Base-by-base conservation (phyloP, 2,797 vertebrate genomes). In the Lemur catta region DNA sequence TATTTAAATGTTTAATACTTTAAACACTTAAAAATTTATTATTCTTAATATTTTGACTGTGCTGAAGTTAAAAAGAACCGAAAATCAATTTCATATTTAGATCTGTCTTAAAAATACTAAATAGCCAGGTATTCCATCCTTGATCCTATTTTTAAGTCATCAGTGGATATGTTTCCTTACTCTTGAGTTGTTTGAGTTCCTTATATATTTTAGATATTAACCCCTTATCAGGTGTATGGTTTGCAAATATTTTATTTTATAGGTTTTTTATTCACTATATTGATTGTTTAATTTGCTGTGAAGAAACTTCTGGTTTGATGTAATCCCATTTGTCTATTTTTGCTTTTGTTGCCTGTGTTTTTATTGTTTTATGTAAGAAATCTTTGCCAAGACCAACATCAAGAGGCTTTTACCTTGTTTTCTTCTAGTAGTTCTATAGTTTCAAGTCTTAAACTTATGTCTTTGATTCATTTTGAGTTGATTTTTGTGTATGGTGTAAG, bases 11-110 rank as follows among this genome's bases (percentile, higher is more conserved):
- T 72, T 71, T 86, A 72, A 22, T 74, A 41, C 94, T 87, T 71
- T 22, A 72, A 92, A 33, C 81, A 52, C 72, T 93, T 87, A 67
- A 59, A 79, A 93, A 26, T 59, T 61, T 94, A 67, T 65, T 82
- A 82, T 52, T 87, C 96, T 96, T 87, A 92, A 52, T 84, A 61
- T 93, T 92, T 50, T 52, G 3, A 48, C 18, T 94, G 8, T 93
- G 50, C 41, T 41, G 6, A 96, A 85, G 55, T 67, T 67, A 76
- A 92, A 90, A 69, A 85, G n/a, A 90, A 65, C 9, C 35, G 24
- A 63, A 89, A 79, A 65, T 86, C 13, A 59, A 71, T 67, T 89
- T 92, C 43, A 38, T 43, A 4, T 84, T 43, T 93, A 79, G 13
- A 33, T 91, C 57, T 96, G 33, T 76, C 81, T 78, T 75, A 81